Evolutionary conservation across 1,140 invertebrate genomes (phyloP).

Genomic region (Orius laevigatus): DNA sequence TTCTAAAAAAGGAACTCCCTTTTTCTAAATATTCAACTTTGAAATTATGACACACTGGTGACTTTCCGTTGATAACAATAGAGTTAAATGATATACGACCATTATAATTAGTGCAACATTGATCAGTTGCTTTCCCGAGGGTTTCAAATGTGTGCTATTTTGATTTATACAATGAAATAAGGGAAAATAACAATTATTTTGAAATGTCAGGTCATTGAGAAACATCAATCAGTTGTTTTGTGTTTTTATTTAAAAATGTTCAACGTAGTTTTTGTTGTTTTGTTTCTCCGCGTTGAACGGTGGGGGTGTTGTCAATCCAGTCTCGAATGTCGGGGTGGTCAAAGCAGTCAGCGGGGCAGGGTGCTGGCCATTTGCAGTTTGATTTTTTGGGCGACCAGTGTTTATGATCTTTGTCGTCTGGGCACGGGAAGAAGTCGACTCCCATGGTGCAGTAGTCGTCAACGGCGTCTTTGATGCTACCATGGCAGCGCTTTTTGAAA

Average conservation of each 20-base stretch:
- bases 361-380: background rate
- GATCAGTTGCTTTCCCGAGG: no score
- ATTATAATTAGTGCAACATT: no score
- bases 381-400: slow-evolving; percentile 6
- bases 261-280: background rate
- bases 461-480: no score
- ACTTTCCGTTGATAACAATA: no score
- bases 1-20: no score
- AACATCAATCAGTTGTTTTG: background rate
- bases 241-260: background rate
- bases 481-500: no score
- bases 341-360: slow-evolving; percentile 4
- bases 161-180: background rate
- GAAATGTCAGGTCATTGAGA: background rate
- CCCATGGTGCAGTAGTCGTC: slow-evolving; percentile 5
- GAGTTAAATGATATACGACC: no score
- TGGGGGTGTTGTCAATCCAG: slow-evolving; percentile 1
- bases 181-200: background rate
- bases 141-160: no score
- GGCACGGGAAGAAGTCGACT: background rate
- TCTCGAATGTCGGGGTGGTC: slow-evolving; percentile 3
- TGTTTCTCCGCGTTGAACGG: background rate
- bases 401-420: background rate
- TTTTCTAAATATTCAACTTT: no score
- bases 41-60: no score